Percentiles rank a stretch among this genome's conserved stretches.
Evolutionary conservation across 2,797 vertebrate species (phyloP).

Genomic region (Gallinago stenura): DNA sequence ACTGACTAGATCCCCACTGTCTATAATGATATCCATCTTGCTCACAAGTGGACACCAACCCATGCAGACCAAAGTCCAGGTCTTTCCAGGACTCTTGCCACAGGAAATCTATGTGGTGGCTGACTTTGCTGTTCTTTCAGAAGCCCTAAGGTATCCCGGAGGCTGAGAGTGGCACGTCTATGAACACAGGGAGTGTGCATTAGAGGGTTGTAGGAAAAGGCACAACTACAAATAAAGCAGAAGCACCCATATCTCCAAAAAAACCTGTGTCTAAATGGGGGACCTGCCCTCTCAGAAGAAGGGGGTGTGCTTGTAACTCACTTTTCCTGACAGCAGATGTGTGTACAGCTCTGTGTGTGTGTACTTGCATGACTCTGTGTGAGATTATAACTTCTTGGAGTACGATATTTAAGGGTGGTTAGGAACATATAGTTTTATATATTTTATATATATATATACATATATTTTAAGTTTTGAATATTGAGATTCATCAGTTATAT

Average conservation of each 20-base stretch:
- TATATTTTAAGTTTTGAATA: neutral
- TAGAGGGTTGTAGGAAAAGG: neutral
- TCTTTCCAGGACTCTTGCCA: neutral
- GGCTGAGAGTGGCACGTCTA: rapidly evolving
- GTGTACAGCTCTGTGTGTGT: neutral
- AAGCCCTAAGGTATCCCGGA: neutral
- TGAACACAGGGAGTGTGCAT: rapidly evolving
- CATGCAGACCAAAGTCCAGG: neutral
- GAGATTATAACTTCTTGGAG: neutral
- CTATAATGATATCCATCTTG: neutral
- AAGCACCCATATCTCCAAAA: neutral
- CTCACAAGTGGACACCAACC: neutral
- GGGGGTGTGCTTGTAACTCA: rapidly evolving
- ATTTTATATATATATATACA: no score
- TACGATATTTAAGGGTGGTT: neutral
- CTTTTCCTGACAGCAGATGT: neutral
- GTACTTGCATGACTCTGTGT: rapidly evolving
- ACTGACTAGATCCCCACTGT: neutral
- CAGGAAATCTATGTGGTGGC: neutral
- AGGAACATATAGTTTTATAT: neutral
- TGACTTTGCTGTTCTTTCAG: neutral
- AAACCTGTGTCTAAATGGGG: neutral
- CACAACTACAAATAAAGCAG: neutral
- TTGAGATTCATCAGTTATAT: neutral
- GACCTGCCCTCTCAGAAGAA: neutral